Evolutionary conservation across 2,797 vertebrate genomes (phyloP), one percentile per base, ranked within the genome.

Genomic region (Argyrosomus regius): DNA sequence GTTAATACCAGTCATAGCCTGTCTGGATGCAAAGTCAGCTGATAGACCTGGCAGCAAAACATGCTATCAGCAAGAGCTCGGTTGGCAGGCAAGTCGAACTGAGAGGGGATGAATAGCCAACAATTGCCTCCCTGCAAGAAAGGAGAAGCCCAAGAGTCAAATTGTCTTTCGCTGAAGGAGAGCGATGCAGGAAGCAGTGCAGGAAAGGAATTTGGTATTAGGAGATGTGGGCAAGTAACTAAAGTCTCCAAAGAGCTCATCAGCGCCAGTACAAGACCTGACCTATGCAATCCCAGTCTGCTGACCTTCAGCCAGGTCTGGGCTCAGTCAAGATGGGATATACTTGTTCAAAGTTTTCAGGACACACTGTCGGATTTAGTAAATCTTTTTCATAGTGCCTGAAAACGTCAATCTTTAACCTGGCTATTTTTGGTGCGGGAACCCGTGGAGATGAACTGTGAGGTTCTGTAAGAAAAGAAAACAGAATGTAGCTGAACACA

Each of bases 81-180:
- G 63, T 50, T 52, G 63, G 66, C 83, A 49, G 61, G 46, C 43
- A 16, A 4, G 56, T 78, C 24, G 76, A 77, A 45, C 46, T 66
- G 72, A 81, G 75, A 80, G 57, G 22, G 72, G 64, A 83, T 83
- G 72, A 87, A 90, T 73, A 71, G 78, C 56, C 58, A 71, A 76
- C 61, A 63, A 61, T 53, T 17, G 56, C n/a, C 68, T 66, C 58
- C 28, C 50, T 80, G 67, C 63, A 24, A 68, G 77, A 64, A 68
- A 72, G 69, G 46, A 77, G 53, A 72, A 72, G 78, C 6, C 52
- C 35, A 5, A 35, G 53, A 75, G 58, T 72, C 73, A 73, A 76
- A 77, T 24, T 61, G 28, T 52, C 62, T 75, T 68, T 62, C 18
- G 72, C 46, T 80, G 67, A 24, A 49, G 54, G 35, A 78, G 52